Conservation (phyloP, 2,888 invertebrate genomes). For the Stenolophus ochropezus region DNA sequence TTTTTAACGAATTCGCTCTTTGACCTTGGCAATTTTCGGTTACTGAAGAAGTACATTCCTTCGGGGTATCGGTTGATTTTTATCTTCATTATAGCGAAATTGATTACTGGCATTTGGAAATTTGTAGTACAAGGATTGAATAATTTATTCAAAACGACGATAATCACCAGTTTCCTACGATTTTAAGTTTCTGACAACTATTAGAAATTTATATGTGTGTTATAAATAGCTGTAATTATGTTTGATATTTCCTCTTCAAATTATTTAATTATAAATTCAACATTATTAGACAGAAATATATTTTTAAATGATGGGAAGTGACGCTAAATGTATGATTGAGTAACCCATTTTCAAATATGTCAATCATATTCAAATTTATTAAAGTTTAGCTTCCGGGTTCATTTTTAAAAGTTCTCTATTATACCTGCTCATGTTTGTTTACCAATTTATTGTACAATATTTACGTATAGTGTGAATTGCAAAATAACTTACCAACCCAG, state of each 20-base stretch:
- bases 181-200: neutral
- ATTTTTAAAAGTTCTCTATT: too few species aligned
- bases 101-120: constrained; percentile 19
- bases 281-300: too few species aligned
- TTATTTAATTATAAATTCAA: neutral
- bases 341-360: too few species aligned
- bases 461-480: too few species aligned
- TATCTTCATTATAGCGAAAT: constrained; percentile 24
- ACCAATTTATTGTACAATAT: too few species aligned
- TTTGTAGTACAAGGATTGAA: constrained; percentile 9
- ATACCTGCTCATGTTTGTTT: too few species aligned
- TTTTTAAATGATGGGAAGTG: too few species aligned
- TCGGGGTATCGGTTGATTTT: constrained; percentile 19
- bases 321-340: too few species aligned
- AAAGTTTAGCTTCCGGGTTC: too few species aligned
- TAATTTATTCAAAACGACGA: neutral
- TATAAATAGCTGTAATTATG: neutral
- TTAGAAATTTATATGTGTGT: neutral
- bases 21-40: constrained; percentile 36
- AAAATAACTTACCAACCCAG: too few species aligned
- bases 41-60: constrained; percentile 20
- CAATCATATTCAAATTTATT: too few species aligned
- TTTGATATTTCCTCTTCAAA: neutral
- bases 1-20: neutral
- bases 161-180: neutral